These are phyloP conservation scores for Cephus spinipes DNA, from an alignment of 2,888 invertebrate species.

Conservation along the genomic window DNA sequence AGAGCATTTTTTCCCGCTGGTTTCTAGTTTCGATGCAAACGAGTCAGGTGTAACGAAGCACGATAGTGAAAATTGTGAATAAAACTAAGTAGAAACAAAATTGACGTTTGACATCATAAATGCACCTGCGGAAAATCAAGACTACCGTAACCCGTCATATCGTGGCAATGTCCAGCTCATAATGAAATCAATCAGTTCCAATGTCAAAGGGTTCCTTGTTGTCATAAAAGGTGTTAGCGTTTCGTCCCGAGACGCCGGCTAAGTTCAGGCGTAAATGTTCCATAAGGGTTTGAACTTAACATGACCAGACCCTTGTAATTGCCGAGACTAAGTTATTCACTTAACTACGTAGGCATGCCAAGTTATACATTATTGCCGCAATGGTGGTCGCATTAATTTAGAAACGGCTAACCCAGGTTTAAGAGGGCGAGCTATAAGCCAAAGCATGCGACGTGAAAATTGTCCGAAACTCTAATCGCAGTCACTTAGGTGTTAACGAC, in stretches of 20 bases:
- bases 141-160: background rate
- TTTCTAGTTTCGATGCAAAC: too few relatives aligned
- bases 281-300: constrained; percentile 7
- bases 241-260: background rate
- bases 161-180: too few relatives aligned
- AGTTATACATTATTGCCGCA: constrained; percentile 46
- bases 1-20: too few relatives aligned
- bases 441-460: too few relatives aligned
- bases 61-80: too few relatives aligned
- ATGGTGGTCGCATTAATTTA: constrained; percentile 49
- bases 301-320: constrained; percentile 39
- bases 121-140: background rate
- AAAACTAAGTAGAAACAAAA: background rate
- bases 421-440: too few relatives aligned
- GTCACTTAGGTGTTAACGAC: too few relatives aligned
- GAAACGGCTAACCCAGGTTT: background rate
- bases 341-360: constrained; percentile 49
- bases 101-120: background rate
- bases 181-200: too few relatives aligned
- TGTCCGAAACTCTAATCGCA: too few relatives aligned
- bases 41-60: too few relatives aligned
- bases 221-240: too few relatives aligned
- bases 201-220: too few relatives aligned
- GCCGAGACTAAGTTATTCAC: constrained; percentile 54
- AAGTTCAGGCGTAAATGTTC: constrained; percentile 14